Base-by-base conservation (phyloP, 2,113 vertebrate species). In the Chrysemys picta region DNA sequence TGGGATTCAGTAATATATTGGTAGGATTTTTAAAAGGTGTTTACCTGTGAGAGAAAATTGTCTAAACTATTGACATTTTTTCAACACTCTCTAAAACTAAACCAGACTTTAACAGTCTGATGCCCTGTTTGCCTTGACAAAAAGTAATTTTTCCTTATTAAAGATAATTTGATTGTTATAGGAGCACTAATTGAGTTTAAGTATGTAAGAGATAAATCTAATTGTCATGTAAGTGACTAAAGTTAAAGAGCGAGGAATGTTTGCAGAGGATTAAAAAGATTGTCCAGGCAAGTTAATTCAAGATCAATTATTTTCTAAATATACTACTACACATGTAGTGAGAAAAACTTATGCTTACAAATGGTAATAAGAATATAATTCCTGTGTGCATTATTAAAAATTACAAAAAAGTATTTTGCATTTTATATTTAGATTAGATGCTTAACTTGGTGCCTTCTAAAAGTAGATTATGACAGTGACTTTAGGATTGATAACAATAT, bases 141-240 rank as follows among this genome's bases (percentile, higher is more conserved):
- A 96, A 96, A 69, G 95, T 95, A 97, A 97, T 97, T 93, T 96
- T 94, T 93, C 94, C 93, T 93, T 97, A 97, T 96, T 97, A 97
- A 93, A 97, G 96, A 97, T 97, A 97, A 96, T 97, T 96, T 93
- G 94, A 97, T 97, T 95, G 96, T 96, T 93, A 95, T 92, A 85
- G 96, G 95, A 86, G 87, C 5, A n/a, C 83, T 97, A 96, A 97
- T 97, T 96, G 93, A 96, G 92, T 96, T 94, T 4, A 53, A 88
- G 94, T 93, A 93, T 91, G 93, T 94, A 96, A 94, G 81, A 96
- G 95, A 96, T 94, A 91, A 81, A 69, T 95, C 94, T 95, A 97
- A 97, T 90, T 84, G 94, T 89, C 90, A 80, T 79, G 92, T 80
- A 95, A 88, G 95, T 80, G 88, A 79, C 89, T 90, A 79, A 82